Conservation (phyloP, 2,888 invertebrate genomes). For the Callyntrura guangdongensis region DNA sequence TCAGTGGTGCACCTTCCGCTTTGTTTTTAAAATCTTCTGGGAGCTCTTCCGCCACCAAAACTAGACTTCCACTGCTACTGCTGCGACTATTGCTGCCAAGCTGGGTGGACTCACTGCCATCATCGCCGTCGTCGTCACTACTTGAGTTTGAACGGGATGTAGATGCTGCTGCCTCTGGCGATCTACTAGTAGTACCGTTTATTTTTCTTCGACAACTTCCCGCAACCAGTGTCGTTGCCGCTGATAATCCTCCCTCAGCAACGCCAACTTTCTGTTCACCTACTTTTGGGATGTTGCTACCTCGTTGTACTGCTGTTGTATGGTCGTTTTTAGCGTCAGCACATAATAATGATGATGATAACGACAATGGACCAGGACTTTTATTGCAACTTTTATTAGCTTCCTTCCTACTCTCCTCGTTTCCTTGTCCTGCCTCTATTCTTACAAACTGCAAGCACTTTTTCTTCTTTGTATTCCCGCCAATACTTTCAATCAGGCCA, state of each 20-base stretch:
- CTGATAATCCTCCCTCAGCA: neutral
- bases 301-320: neutral
- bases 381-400: conserved; percentile 54
- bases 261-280: conserved; percentile 8
- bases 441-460: conserved; percentile 45
- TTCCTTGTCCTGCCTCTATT: neutral
- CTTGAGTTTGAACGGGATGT: conserved; percentile 22
- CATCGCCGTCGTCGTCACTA: conserved; percentile 52
- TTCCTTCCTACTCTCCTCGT: conserved; percentile 28
- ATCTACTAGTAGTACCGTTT: conserved; percentile 22
- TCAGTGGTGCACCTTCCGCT: neutral
- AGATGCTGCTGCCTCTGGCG: conserved; percentile 4
- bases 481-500: conserved; percentile 43
- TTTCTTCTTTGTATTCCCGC: conserved; percentile 33
- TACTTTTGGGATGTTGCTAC: neutral
- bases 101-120: conserved; percentile 66
- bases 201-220: neutral
- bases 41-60: conserved; percentile 60
- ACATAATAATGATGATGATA: conserved; percentile 45
- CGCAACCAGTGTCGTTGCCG: neutral
- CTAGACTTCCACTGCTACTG: conserved; percentile 74
- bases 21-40: conserved; percentile 42
- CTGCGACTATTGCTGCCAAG: conserved; percentile 58
- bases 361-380: conserved; percentile 48
- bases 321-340: conserved; percentile 44